Evolutionary conservation across 2,113 vertebrate genomes (phyloP), one percentile per base, ranked within the genome.

Genomic region (Lontra canadensis): DNA sequence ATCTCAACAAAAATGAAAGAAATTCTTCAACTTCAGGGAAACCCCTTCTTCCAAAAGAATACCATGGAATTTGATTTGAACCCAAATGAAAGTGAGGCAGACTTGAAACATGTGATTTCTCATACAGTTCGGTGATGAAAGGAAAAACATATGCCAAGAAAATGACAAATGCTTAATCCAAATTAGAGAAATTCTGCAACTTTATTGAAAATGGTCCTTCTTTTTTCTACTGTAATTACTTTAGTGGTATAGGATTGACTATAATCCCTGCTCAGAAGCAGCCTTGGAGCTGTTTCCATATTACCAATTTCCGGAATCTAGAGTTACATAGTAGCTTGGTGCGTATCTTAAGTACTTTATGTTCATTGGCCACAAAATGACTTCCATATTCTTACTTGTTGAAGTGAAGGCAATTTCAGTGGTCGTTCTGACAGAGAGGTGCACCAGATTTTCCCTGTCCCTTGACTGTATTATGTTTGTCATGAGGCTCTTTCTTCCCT

Each of bases 101-200:
- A 61, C 39, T 93, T 94, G 74, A 96, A 97, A 80, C 42, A 49
- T 13, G 39, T 42, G 69, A 47, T 93, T 82, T 94, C 76, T 86
- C 59, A 1, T 25, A 39, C 3, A 63, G 73, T 80, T 86, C 20
- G 55, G 9, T 9, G 36, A 95, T 92, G 79, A 97, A 96, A 95
- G 71, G 65, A 82, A 71, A 96, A 90, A 74, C 21, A 4, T 15
- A 4, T 74, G 84, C 93, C 97, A 97, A 96, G 84, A 90, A 96
- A 96, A 86, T 74, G 83, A 84, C 91, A 95, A 42, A 73, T 23
- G 57, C 13, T 91, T 95, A 34, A 18, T 65, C 73, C 71, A 87
- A 89, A 88, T 93, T 76, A 88, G 80, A 82, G 87, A 89, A 92
- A 52, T 73, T 95, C 88, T 93, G 39, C 79, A 47, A 36, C 71